Evolutionary conservation across 2,888 invertebrate species (phyloP).

Genomic region (Epicampocera succincta): DNA sequence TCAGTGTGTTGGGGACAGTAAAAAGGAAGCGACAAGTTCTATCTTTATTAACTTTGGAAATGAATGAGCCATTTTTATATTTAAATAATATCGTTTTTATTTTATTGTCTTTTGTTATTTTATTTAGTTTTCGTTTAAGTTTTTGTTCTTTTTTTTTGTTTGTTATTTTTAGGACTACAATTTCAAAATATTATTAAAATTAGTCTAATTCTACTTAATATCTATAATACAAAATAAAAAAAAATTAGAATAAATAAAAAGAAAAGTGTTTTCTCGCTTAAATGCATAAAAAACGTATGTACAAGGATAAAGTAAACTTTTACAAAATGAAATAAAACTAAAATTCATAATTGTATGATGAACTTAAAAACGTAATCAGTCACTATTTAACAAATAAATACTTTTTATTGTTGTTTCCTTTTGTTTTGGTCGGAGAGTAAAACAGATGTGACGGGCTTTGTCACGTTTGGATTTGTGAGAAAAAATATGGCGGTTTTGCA

Average conservation of each 20-base stretch:
- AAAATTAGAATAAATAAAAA: slow-evolving; percentile 51
- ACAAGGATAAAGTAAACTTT: slow-evolving; percentile 24
- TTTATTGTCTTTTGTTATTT: slow-evolving; percentile 50
- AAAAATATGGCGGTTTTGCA: slow-evolving; percentile 66
- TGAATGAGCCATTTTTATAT: slow-evolving; percentile 25
- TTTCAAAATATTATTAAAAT: slow-evolving; percentile 62
- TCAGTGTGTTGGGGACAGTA: too few species aligned
- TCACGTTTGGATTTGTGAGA: slow-evolving; percentile 14
- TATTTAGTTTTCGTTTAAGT: slow-evolving; percentile 37
- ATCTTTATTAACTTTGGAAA: too few species aligned
- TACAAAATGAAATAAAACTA: slow-evolving; percentile 37
- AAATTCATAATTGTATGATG: slow-evolving; percentile 1
- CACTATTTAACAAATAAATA: slow-evolving; percentile 67
- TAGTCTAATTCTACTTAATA: slow-evolving; percentile 62
- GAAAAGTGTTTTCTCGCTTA: slow-evolving; percentile 27
- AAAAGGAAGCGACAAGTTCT: too few species aligned
- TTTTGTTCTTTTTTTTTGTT: slow-evolving; percentile 32
- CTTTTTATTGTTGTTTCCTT: slow-evolving; percentile 39
- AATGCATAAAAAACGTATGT: slow-evolving; percentile 46
- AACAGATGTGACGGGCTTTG: slow-evolving; percentile 15
- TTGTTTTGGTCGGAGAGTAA: slow-evolving; percentile 31
- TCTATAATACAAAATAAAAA: slow-evolving; percentile 58
- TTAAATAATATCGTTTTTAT: slow-evolving; percentile 52
- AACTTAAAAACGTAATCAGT: slow-evolving; percentile 68
- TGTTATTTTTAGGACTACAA: slow-evolving; percentile 61